Percentiles rank a stretch among this genome's conserved stretches.
Evolutionary conservation across 2,888 invertebrate species (phyloP).

Genomic region (Megastigmus dorsalis): DNA sequence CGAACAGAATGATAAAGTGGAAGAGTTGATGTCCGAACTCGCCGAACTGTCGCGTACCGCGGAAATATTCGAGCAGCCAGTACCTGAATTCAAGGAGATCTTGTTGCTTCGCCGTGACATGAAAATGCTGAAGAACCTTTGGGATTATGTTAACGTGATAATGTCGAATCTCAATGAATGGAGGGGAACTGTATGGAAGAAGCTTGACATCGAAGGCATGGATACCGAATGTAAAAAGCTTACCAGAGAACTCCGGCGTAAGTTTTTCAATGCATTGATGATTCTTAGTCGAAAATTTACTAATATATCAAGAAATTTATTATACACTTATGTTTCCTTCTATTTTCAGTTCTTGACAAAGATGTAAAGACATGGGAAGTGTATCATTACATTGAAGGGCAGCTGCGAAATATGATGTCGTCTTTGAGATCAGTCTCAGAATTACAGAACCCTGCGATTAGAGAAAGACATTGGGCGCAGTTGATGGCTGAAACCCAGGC

Average conservation of each 20-base stretch:
- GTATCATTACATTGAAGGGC: conserved; percentile 85
- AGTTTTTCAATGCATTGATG: conserved; percentile 54
- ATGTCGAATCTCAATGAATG: conserved; percentile 90
- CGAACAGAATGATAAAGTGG: conserved; percentile 80
- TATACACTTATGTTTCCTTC: too few relatives aligned
- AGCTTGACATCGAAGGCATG: conserved; percentile 95
- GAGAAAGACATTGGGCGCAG: conserved; percentile 95
- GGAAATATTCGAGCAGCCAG: conserved; percentile 88
- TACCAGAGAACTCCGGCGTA: conserved; percentile 87
- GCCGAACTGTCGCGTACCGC: conserved; percentile 83
- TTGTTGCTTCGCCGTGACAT: conserved; percentile 86
- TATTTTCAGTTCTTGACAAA: conserved; percentile 77
- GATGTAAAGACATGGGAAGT: conserved; percentile 84
- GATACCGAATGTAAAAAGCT: conserved; percentile 96
- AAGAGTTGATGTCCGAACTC: conserved; percentile 82
- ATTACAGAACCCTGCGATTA: conserved; percentile 94
- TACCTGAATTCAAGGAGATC: conserved; percentile 88
- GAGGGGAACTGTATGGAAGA: conserved; percentile 95
- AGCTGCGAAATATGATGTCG: conserved; percentile 94
- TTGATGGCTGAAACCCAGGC: conserved; percentile 95
- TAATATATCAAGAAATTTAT: background rate
- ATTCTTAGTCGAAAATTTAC: too few relatives aligned
- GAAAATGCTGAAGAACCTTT: conserved; percentile 85
- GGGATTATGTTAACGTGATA: conserved; percentile 92
- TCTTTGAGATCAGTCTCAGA: conserved; percentile 94